Evolutionary conservation across 2,797 vertebrate genomes (phyloP), one percentile per base, ranked within the genome.

Genomic region (Odontamblyopus lacepedii): DNA sequence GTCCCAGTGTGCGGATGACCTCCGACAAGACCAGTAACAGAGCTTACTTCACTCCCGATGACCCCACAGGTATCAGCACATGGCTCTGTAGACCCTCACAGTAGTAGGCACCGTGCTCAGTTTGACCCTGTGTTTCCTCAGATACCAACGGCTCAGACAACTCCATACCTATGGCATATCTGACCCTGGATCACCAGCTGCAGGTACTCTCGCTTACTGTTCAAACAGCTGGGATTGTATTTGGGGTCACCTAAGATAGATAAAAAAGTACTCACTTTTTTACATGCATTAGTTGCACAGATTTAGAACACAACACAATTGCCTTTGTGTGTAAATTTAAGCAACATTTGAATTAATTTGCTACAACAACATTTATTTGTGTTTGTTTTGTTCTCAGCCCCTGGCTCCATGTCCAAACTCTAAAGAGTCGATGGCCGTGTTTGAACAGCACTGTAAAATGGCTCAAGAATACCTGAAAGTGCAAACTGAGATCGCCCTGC

Each of bases 391-490:
- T 92, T 94, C 94, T 71, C 94, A 99, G 97, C 98, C 98, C 74
- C 93, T 99, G 65, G 96, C 97, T 87, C 98, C 98, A 0, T 99
- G 98, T 87, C 97, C 97, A 80, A 99, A 98, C 95, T 99, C 98
- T 89, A 99, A 99, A 95, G 98, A 99, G 93, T 99, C 98, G 80
- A 99, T 99, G 97, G 96, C 97, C 67, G 98, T 99, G 81, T 99
- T 99, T 90, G 97, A 99, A 88, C 98, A 99, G 87, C 98, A 99
- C 91, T 99, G 98, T 92, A 99, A 99, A 93, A 99, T 99, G 98
- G 98, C 98, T 74, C 97, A 99, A 89, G 98, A 99, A 80, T 99
- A 99, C 86, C 96, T 99, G 94, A 99, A 99, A 93, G 98, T 99
- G 74, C 98, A 99, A 85, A 99, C 98, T 0, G 98, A 99, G 94